Evolutionary conservation across 2,797 vertebrate species (phyloP), one percentile per base, ranked within the genome.

Genomic region (Cygnus olor): DNA sequence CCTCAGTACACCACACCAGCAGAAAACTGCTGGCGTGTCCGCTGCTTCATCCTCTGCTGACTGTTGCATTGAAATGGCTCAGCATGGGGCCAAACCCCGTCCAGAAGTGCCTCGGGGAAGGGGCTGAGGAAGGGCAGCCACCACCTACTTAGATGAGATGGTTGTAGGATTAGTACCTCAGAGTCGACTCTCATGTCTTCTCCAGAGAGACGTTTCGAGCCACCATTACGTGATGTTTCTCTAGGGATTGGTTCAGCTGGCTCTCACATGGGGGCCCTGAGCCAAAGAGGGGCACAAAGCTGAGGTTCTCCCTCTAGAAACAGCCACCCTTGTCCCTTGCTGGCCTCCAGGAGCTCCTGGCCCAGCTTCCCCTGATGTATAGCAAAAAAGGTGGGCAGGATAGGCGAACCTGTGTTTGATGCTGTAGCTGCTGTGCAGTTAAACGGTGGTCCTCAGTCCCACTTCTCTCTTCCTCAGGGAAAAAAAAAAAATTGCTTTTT

Each of bases 381-480:
- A 1, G 22, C 17, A 6, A 68, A 5, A 8, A 32, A 34, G 49
- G 42, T 12, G 32, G 30, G 45, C 27, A 28, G 32, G 32, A 6
- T 10, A 4, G 20, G 13, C 20, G 34, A 72, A 8, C n/a, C 68
- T 21, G 58, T 3, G 28, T 16, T 20, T 6, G 32, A 5, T 19
- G 60, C 71, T 49, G 1, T 10, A 32, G 38, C 38, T 6, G 27
- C 51, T 11, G 0, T 1, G 0, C 0, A 1, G 11, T 22, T 40
- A 4, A 49, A 71, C 25, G 19, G 44, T 0, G 17, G 11, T 76
- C 61, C 20, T n/a, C 68, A 12, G 40, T 30, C 36, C 36, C 7
- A 1, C n/a, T 57, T 42, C 44, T 45, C 56, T 60, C 11, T 57
- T 79, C 38, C 5, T 44, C 56, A 30, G 0, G 0, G 64, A 68